Evolutionary conservation across 2,888 invertebrate species (phyloP), one percentile per base, ranked within the genome.

Genomic region (Holacanthella duospinosa): DNA sequence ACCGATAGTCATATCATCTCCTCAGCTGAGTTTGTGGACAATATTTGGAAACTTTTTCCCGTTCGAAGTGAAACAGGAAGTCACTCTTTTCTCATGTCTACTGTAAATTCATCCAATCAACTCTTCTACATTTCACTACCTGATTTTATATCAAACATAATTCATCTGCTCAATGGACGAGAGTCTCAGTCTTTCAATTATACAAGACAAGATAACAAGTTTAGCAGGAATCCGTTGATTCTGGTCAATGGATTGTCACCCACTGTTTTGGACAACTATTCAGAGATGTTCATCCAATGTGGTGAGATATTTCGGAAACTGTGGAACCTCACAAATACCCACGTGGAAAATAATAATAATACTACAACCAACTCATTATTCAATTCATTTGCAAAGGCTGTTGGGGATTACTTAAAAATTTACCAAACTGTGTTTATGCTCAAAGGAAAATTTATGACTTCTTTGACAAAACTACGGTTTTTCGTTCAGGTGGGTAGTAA

Each of bases 391-490:
- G 29, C 68, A 9, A 66, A 66, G 21, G 71, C 67, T 61, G 64
- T 68, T 24, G 62, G 65, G 9, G 66, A 71, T 25, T 73, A 68
- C 55, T 53, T 73, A 16, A 67, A 67, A 43, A 53, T 69, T 12
- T 71, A 69, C 55, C 64, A 71, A 27, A 70, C 69, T 6, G 60
- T 64, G 12, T 43, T 73, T 26, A 70, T 73, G 71, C 26, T 73
- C 2, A 69, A 68, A 27, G 60, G 65, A 4, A 2, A 59, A 1
- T 60, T 61, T 3, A 65, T 73, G 29, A 26, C 24, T 12, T 60
- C 69, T 2, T 61, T 73, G 21, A 64, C 66, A 2, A 21, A 29
- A 21, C 57, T 73, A 1, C 61, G 27, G 4, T 29, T 53, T 16
- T 71, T 73, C 58, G 61, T 65, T 19, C 48, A 60, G 64, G 72